phyloP scores from a whole-genome alignment of 2,113 vertebrate species.

The Ammospiza nelsoni region DNA sequence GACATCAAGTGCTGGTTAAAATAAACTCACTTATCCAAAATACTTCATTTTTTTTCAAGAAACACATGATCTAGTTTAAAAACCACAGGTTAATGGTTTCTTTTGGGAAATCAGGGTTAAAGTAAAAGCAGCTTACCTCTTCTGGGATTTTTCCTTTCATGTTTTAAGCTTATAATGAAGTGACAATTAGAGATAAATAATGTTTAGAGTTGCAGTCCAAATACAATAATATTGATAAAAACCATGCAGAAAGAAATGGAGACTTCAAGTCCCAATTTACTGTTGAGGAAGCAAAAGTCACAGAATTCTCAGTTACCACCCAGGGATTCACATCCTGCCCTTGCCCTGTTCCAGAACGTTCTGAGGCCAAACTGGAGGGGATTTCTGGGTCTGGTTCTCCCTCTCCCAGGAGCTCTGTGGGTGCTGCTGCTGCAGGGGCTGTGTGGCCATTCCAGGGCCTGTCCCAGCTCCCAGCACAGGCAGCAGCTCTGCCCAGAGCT shows the following conservation, averaged over 20 bases:
- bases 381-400: not conserved
- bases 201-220: not conserved
- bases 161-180: not conserved
- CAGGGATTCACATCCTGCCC: not conserved
- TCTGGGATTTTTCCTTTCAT: not conserved
- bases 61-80: not conserved
- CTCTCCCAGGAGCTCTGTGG: not conserved
- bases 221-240: not conserved
- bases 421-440: not conserved
- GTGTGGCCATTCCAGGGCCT: not conserved
- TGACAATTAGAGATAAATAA: not conserved
- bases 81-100: not conserved
- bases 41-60: not conserved
- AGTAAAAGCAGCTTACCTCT: not conserved
- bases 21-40: not conserved
- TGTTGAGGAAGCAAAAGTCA: not conserved
- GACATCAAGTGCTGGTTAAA: not conserved
- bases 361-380: not conserved
- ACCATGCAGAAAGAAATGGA: not conserved
- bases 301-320: not conserved
- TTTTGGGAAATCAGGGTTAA: not conserved
- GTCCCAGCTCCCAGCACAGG: not conserved
- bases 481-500: not conserved
- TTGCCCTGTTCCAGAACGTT: accelerated
- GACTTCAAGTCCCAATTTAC: not conserved